Base-by-base conservation (phyloP, 2,113 vertebrate species). In the Tautogolabrus adspersus region DNA sequence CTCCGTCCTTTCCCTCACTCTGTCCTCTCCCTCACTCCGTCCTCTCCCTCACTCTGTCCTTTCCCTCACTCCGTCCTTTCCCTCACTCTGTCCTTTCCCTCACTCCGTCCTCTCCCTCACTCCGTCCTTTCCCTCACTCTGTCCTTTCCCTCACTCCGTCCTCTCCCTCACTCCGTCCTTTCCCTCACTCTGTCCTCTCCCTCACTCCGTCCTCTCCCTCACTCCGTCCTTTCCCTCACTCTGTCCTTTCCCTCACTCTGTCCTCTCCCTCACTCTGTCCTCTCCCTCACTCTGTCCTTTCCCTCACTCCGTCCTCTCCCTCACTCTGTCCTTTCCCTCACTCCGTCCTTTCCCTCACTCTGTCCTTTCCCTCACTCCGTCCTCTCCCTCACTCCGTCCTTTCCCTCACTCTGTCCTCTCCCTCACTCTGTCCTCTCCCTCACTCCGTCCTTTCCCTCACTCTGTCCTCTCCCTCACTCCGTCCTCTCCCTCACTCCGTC, bases 301-400 rank as follows among this genome's bases (percentile, higher is more conserved):
- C 6, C 7, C 15, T 49, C 18, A 19, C 15, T 4, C 30, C 30
- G 3, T 88, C 81, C 62, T 78, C n/a, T 90, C 4, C 6, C 30
- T 34, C 3, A 1, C 30, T 34, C 30, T 34, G 3, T 49, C 16
- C 47, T 49, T 16, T 8, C 6, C 7, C 15, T 49, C 18, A 19
- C 15, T 4, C 30, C 30, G 3, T 34, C 4, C n/a, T n/a, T n/a
- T n/a, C n/a, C n/a, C n/a, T n/a, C n/a, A n/a, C n/a, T n/a, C n/a
- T n/a, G n/a, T n/a, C n/a, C n/a, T n/a, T n/a, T n/a, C n/a, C n/a
- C n/a, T n/a, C n/a, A n/a, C n/a, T n/a, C 18, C 18, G 3, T 49
- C 16, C 47, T 49, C 47, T 8, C 6, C 7, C 15, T 49, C 18
- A 19, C 15, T 4, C 30, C 30, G 3, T 34, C 4, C n/a, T n/a